Evolutionary conservation across 2,113 vertebrate species (phyloP), one percentile per base, ranked within the genome.

Genomic region (Tiliqua scincoides): DNA sequence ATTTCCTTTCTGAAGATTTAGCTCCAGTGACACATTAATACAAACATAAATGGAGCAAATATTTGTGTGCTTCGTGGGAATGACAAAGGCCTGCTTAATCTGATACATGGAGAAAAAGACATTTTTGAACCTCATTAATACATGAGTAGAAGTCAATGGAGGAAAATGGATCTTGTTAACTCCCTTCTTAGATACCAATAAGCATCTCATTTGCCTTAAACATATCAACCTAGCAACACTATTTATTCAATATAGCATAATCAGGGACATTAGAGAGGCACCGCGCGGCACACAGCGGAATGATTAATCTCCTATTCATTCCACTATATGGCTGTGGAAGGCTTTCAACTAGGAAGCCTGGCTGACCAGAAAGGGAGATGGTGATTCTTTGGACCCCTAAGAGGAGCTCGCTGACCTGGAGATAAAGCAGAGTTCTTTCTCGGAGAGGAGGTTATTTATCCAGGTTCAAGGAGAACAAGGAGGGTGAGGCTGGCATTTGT

Each of bases 41-140:
- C 85, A 93, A 94, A 94, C 80, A 91, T 80, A 95, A 95, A 94
- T 90, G 93, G 85, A 90, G 90, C 89, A 91, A 94, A 93, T 93
- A 93, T 96, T 95, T 96, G 86, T 82, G 81, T 87, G 91, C 89
- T 92, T 94, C 89, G 90, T 88, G 85, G 91, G 91, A 92, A 94
- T 96, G 91, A 93, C 95, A 95, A 93, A 94, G 91, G 85, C 91
- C 90, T 76, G 35, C 76, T 93, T 95, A 78, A 93, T 92, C 89
- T 92, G 90, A 93, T 94, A 84, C 86, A 87, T 77, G 89, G 73
- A 94, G 91, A 93, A 96, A n/a, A 96, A 95, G 91, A 92, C 81
- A 89, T 93, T 95, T 93, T 93, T 94, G 91, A 95, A 91, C 91
- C 92, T 95, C 92, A 94, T 95, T 96, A 95, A 95, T 92, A 94